Evolutionary conservation across 2,113 vertebrate species (phyloP).

Genomic region (Gracilinanus agilis): DNA sequence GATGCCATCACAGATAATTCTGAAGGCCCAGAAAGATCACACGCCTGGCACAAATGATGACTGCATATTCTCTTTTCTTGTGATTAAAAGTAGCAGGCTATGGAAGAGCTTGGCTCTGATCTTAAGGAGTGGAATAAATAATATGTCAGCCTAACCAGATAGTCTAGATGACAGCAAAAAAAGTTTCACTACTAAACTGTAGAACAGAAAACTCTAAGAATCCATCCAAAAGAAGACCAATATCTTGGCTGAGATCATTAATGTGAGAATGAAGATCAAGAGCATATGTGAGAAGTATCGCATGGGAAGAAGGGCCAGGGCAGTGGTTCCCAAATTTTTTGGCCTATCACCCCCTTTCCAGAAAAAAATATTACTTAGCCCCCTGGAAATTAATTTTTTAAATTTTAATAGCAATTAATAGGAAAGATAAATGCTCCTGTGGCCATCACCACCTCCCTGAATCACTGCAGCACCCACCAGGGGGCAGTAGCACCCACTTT

Average conservation of each 20-base stretch:
- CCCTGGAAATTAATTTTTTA: too few relatives aligned
- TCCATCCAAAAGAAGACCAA: conserved; percentile 31
- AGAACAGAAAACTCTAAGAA: conserved; percentile 21
- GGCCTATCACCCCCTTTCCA: too few relatives aligned
- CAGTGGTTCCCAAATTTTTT: too few relatives aligned
- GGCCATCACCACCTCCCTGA: too few relatives aligned
- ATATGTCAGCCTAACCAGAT: background rate
- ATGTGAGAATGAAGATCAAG: conserved; percentile 25
- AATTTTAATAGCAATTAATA: too few relatives aligned
- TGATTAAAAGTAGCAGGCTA: conserved; percentile 24
- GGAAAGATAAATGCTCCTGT: too few relatives aligned
- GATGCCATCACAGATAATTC: conserved; percentile 18
- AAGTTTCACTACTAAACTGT: background rate
- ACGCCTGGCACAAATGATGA: background rate
- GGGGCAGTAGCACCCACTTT: too few relatives aligned
- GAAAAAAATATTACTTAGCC: too few relatives aligned
- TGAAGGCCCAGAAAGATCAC: background rate
- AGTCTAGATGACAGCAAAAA: conserved; percentile 5
- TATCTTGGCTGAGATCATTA: conserved; percentile 14
- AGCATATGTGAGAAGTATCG: conserved; percentile 11
- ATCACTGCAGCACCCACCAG: too few relatives aligned
- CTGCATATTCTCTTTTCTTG: conserved; percentile 11
- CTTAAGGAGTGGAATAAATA: conserved; percentile 30
- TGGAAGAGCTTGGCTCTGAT: background rate
- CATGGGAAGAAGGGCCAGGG: conserved; percentile 25